Conservation (phyloP, 2,113 vertebrate species). For the Megaceryle maxima region DNA sequence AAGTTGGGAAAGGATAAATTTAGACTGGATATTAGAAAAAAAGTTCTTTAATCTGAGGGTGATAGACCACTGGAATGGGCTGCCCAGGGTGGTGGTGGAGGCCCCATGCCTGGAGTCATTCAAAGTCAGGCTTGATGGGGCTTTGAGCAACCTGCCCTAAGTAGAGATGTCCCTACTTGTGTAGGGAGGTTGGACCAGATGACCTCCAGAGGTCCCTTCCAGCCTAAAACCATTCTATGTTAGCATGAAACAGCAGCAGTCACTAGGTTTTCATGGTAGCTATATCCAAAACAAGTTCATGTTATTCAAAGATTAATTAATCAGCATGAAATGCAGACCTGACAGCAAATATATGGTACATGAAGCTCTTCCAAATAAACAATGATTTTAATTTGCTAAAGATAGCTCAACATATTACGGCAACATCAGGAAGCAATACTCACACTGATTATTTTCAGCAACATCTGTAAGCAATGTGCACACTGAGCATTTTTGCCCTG, state of each 20-base stretch:
- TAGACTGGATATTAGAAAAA: too few relatives aligned
- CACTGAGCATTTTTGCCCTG: not conserved
- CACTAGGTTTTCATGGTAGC: not conserved
- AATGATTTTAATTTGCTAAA: constrained; percentile 23
- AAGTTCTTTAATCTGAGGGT: too few relatives aligned
- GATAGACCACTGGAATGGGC: too few relatives aligned
- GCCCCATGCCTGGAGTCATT: too few relatives aligned
- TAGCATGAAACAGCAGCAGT: not conserved
- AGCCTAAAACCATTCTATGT: not conserved
- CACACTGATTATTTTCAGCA: not conserved
- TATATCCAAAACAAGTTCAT: not conserved
- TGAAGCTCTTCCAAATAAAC: not conserved
- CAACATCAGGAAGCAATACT: not conserved
- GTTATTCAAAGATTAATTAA: not conserved
- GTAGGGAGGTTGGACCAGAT: too few relatives aligned
- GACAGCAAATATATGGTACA: not conserved
- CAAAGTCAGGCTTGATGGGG: too few relatives aligned
- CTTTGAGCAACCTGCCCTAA: too few relatives aligned
- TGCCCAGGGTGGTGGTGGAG: too few relatives aligned
- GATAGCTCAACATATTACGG: not conserved
- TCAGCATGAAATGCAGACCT: constrained; percentile 19
- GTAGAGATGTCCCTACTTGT: too few relatives aligned
- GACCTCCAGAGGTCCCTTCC: too few relatives aligned
- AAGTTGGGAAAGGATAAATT: too few relatives aligned
- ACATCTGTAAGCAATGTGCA: not conserved